These are phyloP conservation scores for Porphyrio hochstetteri DNA, from an alignment of 2,113 vertebrate species.

Conservation along the genomic window DNA sequence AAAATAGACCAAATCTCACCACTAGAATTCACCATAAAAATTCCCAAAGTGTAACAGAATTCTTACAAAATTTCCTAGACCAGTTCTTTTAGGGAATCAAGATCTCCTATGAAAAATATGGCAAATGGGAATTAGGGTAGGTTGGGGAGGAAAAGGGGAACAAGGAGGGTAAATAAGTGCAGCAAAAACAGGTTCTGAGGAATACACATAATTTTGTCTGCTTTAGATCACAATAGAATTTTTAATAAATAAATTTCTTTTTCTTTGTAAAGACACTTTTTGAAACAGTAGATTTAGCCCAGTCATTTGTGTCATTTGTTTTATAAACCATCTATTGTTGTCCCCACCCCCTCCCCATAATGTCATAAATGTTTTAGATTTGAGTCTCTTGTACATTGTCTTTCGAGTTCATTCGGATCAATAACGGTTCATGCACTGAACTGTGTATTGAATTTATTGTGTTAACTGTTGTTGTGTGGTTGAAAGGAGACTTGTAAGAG, in stretches of 20 bases:
- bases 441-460: constrained; percentile 99
- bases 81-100: constrained; percentile 74
- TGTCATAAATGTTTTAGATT: constrained; percentile 85
- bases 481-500: constrained; percentile 96
- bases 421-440: constrained; percentile 99
- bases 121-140: constrained; percentile 51
- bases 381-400: constrained; percentile 99
- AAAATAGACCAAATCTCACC: constrained; percentile 83
- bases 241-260: constrained; percentile 99
- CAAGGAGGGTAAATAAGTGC: constrained; percentile 80
- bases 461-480: constrained; percentile 93
- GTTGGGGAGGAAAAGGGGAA: constrained; percentile 47
- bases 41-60: constrained; percentile 81
- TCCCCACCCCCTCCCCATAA: constrained; percentile 66
- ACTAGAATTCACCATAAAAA: constrained; percentile 87
- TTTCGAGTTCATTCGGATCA: constrained; percentile 99
- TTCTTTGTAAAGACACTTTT: constrained; percentile 99
- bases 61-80: constrained; percentile 83
- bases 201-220: constrained; percentile 92
- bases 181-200: constrained; percentile 92
- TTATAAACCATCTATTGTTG: constrained; percentile 85
- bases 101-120: constrained; percentile 80
- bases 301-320: constrained; percentile 89
- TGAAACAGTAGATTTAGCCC: constrained; percentile 98
- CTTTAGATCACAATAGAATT: constrained; percentile 98